Evolutionary conservation across 2,797 vertebrate genomes (phyloP).

Genomic region (Spondyliosoma cantharus): DNA sequence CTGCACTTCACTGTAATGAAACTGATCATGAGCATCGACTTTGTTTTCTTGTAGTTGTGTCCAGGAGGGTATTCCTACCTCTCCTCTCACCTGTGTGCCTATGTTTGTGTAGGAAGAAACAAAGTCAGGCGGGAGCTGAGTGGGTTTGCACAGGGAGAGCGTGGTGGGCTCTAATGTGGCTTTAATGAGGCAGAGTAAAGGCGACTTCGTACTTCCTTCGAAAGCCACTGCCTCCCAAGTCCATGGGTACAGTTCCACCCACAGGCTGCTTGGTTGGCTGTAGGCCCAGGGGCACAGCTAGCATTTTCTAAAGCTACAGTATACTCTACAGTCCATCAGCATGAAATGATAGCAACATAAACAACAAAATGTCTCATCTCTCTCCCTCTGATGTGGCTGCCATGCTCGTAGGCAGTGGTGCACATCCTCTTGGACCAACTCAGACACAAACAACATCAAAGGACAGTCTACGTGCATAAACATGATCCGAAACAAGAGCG

Average conservation of each 20-base stretch:
- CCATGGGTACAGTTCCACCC: slow-evolving; percentile 64
- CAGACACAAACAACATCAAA: slow-evolving; percentile 64
- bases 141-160: slow-evolving; percentile 41
- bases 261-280: slow-evolving; percentile 56
- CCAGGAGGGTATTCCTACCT: slow-evolving; percentile 33
- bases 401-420: slow-evolving; percentile 42
- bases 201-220: slow-evolving; percentile 49
- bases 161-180: slow-evolving; percentile 52
- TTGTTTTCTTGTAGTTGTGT: slow-evolving; percentile 43
- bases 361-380: slow-evolving; percentile 47
- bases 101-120: slow-evolving; percentile 29
- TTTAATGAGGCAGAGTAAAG: slow-evolving; percentile 73
- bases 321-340: slow-evolving; percentile 38
- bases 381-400: slow-evolving; percentile 55
- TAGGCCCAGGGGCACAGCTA: slow-evolving; percentile 36
- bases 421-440: slow-evolving; percentile 37
- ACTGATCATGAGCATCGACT: slow-evolving; percentile 35
- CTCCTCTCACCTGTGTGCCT: slow-evolving; percentile 47
- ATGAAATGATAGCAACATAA: slow-evolving; percentile 55
- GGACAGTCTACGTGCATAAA: slow-evolving; percentile 24
- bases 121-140: slow-evolving; percentile 44
- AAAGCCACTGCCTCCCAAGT: slow-evolving; percentile 51
- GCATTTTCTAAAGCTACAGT: slow-evolving; percentile 44
- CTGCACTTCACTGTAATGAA: slow-evolving; percentile 58
- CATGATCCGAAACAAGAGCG: slow-evolving; percentile 23